A percentile compares a stretch with the other conserved stretches of the same genome.
Conservation (phyloP, 2,888 invertebrate species). For the Helicoverpa assulta region DNA sequence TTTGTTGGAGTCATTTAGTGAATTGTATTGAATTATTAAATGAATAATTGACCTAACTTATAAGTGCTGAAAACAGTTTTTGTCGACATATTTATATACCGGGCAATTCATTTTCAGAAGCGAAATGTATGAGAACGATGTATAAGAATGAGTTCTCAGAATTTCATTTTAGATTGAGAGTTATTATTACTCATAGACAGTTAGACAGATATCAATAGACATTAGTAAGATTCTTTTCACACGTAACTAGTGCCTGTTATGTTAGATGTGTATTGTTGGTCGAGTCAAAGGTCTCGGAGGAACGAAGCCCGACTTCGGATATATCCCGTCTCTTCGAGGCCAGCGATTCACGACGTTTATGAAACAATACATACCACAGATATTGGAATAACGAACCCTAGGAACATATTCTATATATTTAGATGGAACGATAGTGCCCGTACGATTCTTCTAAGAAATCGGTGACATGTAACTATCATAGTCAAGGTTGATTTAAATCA, state of each 20-base stretch:
- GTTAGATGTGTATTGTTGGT: conserved; percentile 45
- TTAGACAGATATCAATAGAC: conserved; percentile 11
- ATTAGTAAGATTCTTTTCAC: not conserved
- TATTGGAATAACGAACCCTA: not conserved
- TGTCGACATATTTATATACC: too few species aligned
- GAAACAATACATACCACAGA: not conserved
- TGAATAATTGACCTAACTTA: too few species aligned
- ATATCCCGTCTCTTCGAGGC: conserved; percentile 38
- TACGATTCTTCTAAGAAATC: too few species aligned
- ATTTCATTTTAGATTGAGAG: too few species aligned
- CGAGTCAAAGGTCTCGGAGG: conserved; percentile 43
- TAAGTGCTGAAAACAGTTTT: too few species aligned
- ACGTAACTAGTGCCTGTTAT: conserved; percentile 33
- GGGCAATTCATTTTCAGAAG: not conserved
- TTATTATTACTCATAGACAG: not conserved
- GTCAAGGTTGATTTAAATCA: too few species aligned
- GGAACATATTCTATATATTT: not conserved
- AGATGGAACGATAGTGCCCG: not conserved
- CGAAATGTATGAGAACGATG: not conserved
- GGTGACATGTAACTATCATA: too few species aligned
- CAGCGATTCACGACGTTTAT: conserved; percentile 17
- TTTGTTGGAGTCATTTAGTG: too few species aligned
- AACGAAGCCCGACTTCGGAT: conserved; percentile 10
- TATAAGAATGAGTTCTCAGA: too few species aligned
- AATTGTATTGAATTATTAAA: too few species aligned